Percentiles rank a stretch among this genome's conserved stretches.
Evolutionary conservation across 2,888 invertebrate genomes (phyloP).

Genomic region (Drosophila meridionalis): DNA sequence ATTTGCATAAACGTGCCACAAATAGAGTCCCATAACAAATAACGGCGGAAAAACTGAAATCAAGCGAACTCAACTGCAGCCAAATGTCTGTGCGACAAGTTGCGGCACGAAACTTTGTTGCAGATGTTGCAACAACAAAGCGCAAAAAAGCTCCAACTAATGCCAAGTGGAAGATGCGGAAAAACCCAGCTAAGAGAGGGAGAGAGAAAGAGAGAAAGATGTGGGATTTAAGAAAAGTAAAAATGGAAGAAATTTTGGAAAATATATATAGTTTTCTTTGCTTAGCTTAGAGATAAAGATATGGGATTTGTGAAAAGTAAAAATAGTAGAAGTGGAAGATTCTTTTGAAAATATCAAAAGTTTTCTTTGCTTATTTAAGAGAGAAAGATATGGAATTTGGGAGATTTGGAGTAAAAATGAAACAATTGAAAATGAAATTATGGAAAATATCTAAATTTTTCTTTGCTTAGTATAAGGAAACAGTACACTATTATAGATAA

Average conservation of each 20-base stretch:
- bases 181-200: conserved; percentile 10
- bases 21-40: conserved; percentile 20
- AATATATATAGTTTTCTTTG: neutral
- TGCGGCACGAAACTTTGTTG: conserved; percentile 26
- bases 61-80: neutral
- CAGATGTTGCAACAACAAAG: conserved; percentile 39
- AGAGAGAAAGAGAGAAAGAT: conserved; percentile 19
- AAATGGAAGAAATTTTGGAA: neutral
- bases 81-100: conserved; percentile 22
- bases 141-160: conserved; percentile 28
- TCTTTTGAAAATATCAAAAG: no score
- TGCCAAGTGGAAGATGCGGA: conserved; percentile 3
- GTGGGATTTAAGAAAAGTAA: no score
- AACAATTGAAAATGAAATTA: no score
- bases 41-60: conserved; percentile 4
- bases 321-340: no score
- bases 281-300: no score
- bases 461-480: no score
- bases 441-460: no score
- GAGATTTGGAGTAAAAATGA: no score
- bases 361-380: no score
- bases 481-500: no score
- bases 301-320: no score
- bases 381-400: no score
- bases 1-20: conserved; percentile 55